A percentile compares a stretch with the other conserved stretches of the same genome.
These are phyloP conservation scores for Drosophila micromelanica DNA, from an alignment of 1,140 invertebrate species.

Conservation along the genomic window DNA sequence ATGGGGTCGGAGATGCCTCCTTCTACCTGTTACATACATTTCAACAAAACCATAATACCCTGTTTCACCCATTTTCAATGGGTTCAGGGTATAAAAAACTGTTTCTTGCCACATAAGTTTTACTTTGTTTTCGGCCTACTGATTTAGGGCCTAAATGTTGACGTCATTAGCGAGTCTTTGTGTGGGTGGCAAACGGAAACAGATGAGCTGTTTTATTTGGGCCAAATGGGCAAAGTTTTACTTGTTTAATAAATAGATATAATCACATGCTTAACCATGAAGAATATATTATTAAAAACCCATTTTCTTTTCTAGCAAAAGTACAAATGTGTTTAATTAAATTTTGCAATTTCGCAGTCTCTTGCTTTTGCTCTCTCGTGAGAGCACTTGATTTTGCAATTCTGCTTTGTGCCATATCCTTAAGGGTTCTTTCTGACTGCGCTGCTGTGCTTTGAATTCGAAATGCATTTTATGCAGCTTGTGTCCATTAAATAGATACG, in stretches of 20 bases:
- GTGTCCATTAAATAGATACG: too few relatives aligned
- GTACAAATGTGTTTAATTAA: neutral
- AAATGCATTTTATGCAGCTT: neutral
- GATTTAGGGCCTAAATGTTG: conserved; percentile 43
- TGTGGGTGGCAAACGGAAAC: conserved; percentile 30
- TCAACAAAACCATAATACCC: too few relatives aligned
- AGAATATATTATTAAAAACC: neutral
- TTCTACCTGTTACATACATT: too few relatives aligned
- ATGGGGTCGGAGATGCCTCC: too few relatives aligned
- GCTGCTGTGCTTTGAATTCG: neutral
- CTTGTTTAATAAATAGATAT: conserved; percentile 6
- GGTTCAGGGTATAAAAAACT: too few relatives aligned
- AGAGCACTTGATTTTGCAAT: conserved; percentile 5
- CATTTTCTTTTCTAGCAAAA: too few relatives aligned
- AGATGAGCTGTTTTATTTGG: conserved; percentile 20
- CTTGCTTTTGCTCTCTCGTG: neutral
- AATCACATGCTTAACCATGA: conserved; percentile 4
- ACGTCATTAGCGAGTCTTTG: conserved; percentile 53
- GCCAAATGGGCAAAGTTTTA: conserved; percentile 23
- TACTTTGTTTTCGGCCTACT: conserved; percentile 37
- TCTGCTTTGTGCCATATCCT: conserved; percentile 1
- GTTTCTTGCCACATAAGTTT: conserved; percentile 37
- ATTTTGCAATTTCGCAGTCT: neutral
- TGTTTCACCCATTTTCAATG: too few relatives aligned
- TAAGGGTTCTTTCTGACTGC: conserved; percentile 9